These are phyloP conservation scores for Zaprionus davidi DNA, from an alignment of 1,140 invertebrate genomes.

Conservation along the genomic window DNA sequence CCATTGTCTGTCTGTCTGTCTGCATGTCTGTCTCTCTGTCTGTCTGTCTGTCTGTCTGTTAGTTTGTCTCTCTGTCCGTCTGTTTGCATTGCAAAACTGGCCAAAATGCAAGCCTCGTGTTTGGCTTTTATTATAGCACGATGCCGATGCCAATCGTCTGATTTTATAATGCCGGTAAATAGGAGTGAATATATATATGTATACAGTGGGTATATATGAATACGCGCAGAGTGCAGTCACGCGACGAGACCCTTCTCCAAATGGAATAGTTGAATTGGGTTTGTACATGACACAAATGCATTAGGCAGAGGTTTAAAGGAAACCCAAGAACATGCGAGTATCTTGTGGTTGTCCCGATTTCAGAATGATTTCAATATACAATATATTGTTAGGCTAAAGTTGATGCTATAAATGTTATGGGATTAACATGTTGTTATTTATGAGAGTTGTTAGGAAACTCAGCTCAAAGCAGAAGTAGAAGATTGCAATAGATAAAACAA, in stretches of 20 bases:
- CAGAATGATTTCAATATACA: background rate
- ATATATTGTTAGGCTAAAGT: background rate
- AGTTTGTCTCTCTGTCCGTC: conserved; percentile 2
- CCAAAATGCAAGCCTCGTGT: conserved; percentile 16
- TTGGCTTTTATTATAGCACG: conserved; percentile 4
- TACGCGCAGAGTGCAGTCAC: conserved; percentile 40
- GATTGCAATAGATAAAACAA: too few relatives aligned
- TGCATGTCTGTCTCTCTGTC: background rate
- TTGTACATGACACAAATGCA: conserved; percentile 59
- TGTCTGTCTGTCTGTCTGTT: conserved; percentile 24
- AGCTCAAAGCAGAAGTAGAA: background rate
- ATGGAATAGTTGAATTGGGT: conserved; percentile 26
- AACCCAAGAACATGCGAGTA: background rate
- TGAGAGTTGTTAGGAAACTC: background rate
- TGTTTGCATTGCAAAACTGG: conserved; percentile 62
- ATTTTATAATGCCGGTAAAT: conserved; percentile 27
- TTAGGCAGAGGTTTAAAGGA: conserved; percentile 23
- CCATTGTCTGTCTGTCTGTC: background rate
- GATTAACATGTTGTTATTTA: background rate
- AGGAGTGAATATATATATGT: conserved; percentile 18
- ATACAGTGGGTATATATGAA: conserved; percentile 10
- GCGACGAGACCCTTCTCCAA: conserved; percentile 28
- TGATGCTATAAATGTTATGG: background rate
- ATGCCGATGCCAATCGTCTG: conserved; percentile 13
- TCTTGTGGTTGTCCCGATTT: background rate